phyloP scores from a whole-genome alignment of 2,113 vertebrate species.

The Anoura caudifer region DNA sequence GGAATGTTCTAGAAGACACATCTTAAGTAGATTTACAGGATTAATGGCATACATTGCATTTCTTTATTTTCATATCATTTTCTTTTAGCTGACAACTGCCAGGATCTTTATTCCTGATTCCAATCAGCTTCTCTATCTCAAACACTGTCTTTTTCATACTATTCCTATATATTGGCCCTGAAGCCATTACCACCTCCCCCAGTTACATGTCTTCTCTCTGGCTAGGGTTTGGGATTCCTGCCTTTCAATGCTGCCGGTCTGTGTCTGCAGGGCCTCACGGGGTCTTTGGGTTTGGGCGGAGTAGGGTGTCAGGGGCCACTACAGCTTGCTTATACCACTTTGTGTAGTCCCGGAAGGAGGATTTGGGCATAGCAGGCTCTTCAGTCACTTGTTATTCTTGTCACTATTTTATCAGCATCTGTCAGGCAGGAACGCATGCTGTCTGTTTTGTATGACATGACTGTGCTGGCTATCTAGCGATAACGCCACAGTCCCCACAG shows the following conservation, averaged over 20 bases:
- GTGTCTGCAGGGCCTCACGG: not conserved
- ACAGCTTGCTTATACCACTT: constrained; percentile 20
- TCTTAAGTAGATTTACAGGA: not conserved
- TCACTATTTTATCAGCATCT: constrained; percentile 66
- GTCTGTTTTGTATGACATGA: constrained; percentile 61
- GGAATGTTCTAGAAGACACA: not conserved
- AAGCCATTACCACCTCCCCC: not conserved
- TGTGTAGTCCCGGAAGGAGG: not conserved
- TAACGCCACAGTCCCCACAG: constrained; percentile 23
- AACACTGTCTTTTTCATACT: not conserved
- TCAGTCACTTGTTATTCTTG: constrained; percentile 64
- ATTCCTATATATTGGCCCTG: not conserved
- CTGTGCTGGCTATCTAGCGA: not conserved
- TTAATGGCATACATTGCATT: not conserved
- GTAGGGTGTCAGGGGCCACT: not conserved
- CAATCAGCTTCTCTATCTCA: not conserved
- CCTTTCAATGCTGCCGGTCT: not conserved
- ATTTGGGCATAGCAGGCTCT: constrained; percentile 43
- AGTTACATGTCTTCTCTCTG: not conserved
- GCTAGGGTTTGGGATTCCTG: not conserved
- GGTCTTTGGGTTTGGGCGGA: not conserved
- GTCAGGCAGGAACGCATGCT: constrained; percentile 58
- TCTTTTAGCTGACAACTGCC: not conserved
- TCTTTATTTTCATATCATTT: not conserved
- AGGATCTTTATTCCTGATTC: not conserved